phyloP scores from a whole-genome alignment of 2,888 invertebrate species.

The Gortyna flavago region DNA sequence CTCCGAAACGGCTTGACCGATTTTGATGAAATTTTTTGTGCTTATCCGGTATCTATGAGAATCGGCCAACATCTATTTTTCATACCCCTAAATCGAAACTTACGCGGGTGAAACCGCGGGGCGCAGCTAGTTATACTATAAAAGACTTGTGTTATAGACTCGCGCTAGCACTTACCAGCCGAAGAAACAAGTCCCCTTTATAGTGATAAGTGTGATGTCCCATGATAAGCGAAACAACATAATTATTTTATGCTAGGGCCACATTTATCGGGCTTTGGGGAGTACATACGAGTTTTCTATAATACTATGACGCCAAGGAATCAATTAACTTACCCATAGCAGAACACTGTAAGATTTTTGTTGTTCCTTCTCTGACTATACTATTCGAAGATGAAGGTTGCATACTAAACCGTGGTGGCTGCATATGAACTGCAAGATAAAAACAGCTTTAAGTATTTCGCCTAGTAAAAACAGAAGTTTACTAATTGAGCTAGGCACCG shows the following conservation, averaged over 20 bases:
- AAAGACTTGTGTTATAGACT: background rate
- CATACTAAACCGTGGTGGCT: constrained; percentile 96
- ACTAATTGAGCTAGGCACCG: background rate
- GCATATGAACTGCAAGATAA: constrained; percentile 89
- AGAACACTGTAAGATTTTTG: constrained; percentile 97
- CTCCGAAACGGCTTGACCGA: too few relatives aligned
- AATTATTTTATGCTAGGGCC: constrained; percentile 18
- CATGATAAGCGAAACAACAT: constrained; percentile 40
- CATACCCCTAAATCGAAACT: too few relatives aligned
- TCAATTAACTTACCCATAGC: constrained; percentile 93
- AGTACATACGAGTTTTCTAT: background rate
- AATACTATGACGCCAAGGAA: background rate
- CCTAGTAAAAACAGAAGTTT: background rate
- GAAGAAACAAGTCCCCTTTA: constrained; percentile 5
- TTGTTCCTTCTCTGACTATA: constrained; percentile 96
- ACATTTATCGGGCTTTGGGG: constrained; percentile 9
- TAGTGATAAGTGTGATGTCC: constrained; percentile 20
- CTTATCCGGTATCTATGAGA: too few relatives aligned
- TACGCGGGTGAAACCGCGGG: too few relatives aligned
- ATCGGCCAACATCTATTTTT: too few relatives aligned
- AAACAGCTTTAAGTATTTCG: constrained; percentile 18
- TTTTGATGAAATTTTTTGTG: too few relatives aligned
- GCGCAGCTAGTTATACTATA: background rate
- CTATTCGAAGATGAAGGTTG: constrained; percentile 96
- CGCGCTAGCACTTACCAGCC: background rate